Conservation (phyloP, 1,140 invertebrate genomes). For the Trigoniulus corallinus region DNA sequence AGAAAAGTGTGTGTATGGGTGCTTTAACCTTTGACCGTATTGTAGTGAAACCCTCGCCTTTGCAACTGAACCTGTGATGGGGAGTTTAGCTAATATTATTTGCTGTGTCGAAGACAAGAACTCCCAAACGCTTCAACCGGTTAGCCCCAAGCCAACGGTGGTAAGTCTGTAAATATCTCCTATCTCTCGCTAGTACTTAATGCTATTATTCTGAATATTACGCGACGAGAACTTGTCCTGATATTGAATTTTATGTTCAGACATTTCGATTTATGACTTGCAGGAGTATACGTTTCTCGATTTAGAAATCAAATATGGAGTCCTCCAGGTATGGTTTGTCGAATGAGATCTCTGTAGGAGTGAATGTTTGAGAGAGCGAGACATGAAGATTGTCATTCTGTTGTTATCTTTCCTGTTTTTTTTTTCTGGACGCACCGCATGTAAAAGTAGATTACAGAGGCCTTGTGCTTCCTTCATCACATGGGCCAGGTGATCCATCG, state of each 20-base stretch:
- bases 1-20: too few species aligned
- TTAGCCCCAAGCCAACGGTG: background rate
- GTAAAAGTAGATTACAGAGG: slow-evolving; percentile 82
- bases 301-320: slow-evolving; percentile 81
- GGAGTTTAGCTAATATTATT: slow-evolving; percentile 72
- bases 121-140: slow-evolving; percentile 17
- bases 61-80: slow-evolving; percentile 72
- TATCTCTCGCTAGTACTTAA: background rate
- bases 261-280: background rate
- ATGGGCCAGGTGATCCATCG: slow-evolving; percentile 67
- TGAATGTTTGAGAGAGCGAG: too few species aligned
- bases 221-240: too few species aligned
- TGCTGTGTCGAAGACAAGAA: slow-evolving; percentile 41
- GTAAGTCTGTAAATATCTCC: background rate
- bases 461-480: slow-evolving; percentile 78
- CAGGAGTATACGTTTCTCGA: slow-evolving; percentile 69
- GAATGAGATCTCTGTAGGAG: background rate
- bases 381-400: slow-evolving; percentile 1
- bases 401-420: slow-evolving; percentile 19
- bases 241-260: too few species aligned
- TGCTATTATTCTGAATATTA: background rate
- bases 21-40: slow-evolving; percentile 4
- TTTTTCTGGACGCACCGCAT: too few species aligned
- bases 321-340: slow-evolving; percentile 55
- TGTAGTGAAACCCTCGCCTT: slow-evolving; percentile 68